Percentiles rank a stretch among this genome's conserved stretches.
phyloP scores from a whole-genome alignment of 2,113 vertebrate genomes.

The Vombatus ursinus region DNA sequence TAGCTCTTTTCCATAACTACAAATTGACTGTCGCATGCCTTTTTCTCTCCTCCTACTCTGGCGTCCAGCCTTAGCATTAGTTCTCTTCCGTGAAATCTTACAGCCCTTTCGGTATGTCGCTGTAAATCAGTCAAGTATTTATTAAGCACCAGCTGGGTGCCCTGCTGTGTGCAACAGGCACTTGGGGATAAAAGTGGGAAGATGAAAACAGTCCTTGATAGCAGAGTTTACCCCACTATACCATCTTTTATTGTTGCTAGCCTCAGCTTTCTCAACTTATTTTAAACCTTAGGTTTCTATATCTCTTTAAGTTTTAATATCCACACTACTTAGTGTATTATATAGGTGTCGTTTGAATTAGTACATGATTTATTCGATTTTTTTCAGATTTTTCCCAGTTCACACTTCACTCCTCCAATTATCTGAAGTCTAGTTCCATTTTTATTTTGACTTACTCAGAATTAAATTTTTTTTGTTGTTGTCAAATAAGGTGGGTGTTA shows the following conservation, averaged over 20 bases:
- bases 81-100: too few relatives aligned
- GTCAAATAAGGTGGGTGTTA: background rate
- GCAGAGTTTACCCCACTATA: too few relatives aligned
- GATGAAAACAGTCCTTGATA: background rate
- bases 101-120: background rate
- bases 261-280: background rate
- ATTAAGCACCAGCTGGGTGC: background rate
- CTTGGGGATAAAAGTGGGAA: background rate
- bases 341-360: background rate
- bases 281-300: too few relatives aligned
- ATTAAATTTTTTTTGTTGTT: background rate
- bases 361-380: background rate
- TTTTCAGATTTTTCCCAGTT: background rate
- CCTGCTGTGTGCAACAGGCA: too few relatives aligned
- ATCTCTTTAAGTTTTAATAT: background rate
- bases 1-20: background rate
- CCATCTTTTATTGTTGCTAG: too few relatives aligned
- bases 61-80: background rate
- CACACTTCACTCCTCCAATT: background rate
- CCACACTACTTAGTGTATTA: background rate
- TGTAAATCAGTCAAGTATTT: too few relatives aligned
- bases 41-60: background rate
- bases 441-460: background rate
- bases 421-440: background rate
- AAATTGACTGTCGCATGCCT: background rate